Percentiles rank a stretch among this genome's conserved stretches.
These are phyloP conservation scores for Onthophagus taurus DNA, from an alignment of 1,140 invertebrate genomes.

Conservation along the genomic window DNA sequence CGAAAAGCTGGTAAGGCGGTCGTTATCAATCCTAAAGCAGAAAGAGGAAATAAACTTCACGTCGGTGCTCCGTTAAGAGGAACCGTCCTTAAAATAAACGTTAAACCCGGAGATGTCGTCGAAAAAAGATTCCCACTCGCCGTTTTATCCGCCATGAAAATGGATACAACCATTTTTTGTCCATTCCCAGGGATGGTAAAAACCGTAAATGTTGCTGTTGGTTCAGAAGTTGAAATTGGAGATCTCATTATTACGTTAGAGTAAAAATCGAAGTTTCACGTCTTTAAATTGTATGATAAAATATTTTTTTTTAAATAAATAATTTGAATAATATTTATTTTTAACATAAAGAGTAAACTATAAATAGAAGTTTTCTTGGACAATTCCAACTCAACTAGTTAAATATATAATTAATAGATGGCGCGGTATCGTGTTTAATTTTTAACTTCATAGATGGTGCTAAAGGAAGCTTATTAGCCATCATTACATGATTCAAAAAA, in stretches of 20 bases:
- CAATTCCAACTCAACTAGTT: too few relatives aligned
- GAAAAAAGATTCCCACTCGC: conserved; percentile 87
- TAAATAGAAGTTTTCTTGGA: too few relatives aligned
- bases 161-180: conserved; percentile 98
- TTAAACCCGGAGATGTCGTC: conserved; percentile 78
- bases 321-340: too few relatives aligned
- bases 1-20: conserved; percentile 87
- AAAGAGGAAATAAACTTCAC: conserved; percentile 76
- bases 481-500: too few relatives aligned
- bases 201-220: conserved; percentile 63
- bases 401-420: too few relatives aligned
- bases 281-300: too few relatives aligned
- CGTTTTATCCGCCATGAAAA: conserved; percentile 98
- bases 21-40: conserved; percentile 90
- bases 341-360: too few relatives aligned
- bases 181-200: conserved; percentile 79
- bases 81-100: conserved; percentile 77
- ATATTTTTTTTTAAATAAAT: too few relatives aligned
- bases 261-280: too few relatives aligned
- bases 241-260: conserved; percentile 89
- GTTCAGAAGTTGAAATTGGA: conserved; percentile 90
- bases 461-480: too few relatives aligned
- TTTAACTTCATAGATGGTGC: too few relatives aligned
- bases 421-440: too few relatives aligned
- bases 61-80: conserved; percentile 98